Conservation (phyloP, 2,888 invertebrate genomes). For the Amphiduros pacificus region DNA sequence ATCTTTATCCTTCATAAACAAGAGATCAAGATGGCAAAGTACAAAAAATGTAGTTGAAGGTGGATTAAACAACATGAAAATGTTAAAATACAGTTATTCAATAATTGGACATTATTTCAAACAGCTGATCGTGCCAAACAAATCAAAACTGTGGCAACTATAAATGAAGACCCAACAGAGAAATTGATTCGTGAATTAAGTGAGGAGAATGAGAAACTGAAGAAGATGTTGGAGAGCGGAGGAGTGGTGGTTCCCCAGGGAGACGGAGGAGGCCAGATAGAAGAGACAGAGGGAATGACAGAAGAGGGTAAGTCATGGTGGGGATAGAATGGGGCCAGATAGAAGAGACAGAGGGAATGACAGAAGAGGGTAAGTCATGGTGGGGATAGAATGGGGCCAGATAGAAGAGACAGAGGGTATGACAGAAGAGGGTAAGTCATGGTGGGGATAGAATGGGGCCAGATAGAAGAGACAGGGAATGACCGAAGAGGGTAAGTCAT, state of each 20-base stretch:
- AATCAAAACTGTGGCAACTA: constrained; percentile 63
- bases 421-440: background rate
- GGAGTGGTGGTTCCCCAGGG: constrained; percentile 39
- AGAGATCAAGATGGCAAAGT: too few relatives aligned
- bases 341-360: background rate
- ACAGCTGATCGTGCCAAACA: constrained; percentile 66
- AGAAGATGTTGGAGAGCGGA: constrained; percentile 58
- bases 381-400: background rate
- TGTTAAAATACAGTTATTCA: background rate
- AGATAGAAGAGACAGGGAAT: background rate
- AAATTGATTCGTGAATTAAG: constrained; percentile 64
- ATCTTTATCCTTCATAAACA: too few relatives aligned
- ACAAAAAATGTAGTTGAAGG: too few relatives aligned
- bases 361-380: background rate
- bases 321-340: background rate
- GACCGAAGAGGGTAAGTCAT: background rate
- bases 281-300: constrained; percentile 36
- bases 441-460: background rate
- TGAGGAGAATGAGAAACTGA: constrained; percentile 64
- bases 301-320: constrained; percentile 41
- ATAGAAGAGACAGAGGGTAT: background rate
- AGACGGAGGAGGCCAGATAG: constrained; percentile 36
- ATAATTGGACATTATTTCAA: background rate
- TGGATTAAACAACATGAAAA: too few relatives aligned
- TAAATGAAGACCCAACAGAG: constrained; percentile 66